phyloP scores from a whole-genome alignment of 2,888 invertebrate species.

The Drosophila atripex region DNA sequence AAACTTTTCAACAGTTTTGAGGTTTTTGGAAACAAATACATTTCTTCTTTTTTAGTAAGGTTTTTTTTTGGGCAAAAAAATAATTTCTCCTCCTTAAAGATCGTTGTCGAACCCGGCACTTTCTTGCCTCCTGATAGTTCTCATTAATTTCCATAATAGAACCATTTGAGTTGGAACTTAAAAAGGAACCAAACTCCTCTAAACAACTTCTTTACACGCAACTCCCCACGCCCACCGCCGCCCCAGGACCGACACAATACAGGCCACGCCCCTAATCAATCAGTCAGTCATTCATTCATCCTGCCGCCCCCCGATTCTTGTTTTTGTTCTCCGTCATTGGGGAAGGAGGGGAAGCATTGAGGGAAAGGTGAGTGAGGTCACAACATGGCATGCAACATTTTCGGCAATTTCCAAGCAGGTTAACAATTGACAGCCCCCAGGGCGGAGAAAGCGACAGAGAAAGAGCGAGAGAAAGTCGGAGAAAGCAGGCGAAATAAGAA shows the following conservation, averaged over 20 bases:
- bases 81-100: not conserved
- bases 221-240: slow-evolving; percentile 4
- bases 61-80: not conserved
- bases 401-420: slow-evolving; percentile 23
- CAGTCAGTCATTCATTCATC: slow-evolving; percentile 55
- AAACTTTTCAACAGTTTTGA: no score
- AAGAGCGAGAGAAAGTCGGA: slow-evolving; percentile 1
- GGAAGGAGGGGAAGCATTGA: no score
- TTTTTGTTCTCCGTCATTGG: no score
- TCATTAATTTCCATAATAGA: slow-evolving; percentile 40
- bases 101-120: slow-evolving; percentile 13
- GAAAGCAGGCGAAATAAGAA: slow-evolving; percentile 20
- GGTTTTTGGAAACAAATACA: no score
- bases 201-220: slow-evolving; percentile 41
- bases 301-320: slow-evolving; percentile 18
- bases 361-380: slow-evolving; percentile 36
- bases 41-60: no score
- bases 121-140: slow-evolving; percentile 18
- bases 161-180: slow-evolving; percentile 19
- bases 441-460: not conserved
- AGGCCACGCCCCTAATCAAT: slow-evolving; percentile 57
- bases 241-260: not conserved
- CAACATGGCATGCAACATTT: slow-evolving; percentile 43
- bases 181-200: slow-evolving; percentile 1
- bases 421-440: slow-evolving; percentile 38